Percentiles rank a stretch among this genome's conserved stretches.
These are phyloP conservation scores for Sebastes fasciatus DNA, from an alignment of 2,113 vertebrate species.

Conservation along the genomic window DNA sequence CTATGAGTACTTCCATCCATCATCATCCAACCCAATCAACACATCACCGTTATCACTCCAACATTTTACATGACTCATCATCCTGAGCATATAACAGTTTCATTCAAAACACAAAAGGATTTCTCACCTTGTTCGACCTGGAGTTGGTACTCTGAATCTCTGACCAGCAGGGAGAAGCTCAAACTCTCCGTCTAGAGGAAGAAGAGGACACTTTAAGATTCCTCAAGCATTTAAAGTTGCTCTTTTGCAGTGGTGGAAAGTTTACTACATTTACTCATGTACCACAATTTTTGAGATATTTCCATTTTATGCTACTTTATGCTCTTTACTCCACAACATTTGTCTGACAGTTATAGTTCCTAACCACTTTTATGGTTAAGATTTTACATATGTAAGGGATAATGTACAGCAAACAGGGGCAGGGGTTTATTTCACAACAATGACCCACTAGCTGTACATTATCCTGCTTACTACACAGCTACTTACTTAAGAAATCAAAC, in stretches of 20 bases:
- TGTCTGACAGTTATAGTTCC: too few relatives aligned
- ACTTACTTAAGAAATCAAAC: too few relatives aligned
- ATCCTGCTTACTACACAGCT: too few relatives aligned
- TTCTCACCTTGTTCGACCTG: not conserved
- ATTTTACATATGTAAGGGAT: too few relatives aligned
- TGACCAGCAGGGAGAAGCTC: not conserved
- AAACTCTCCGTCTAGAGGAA: not conserved
- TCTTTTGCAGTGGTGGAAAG: not conserved
- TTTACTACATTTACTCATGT: not conserved
- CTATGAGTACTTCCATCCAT: not conserved
- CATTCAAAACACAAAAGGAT: not conserved
- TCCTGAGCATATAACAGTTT: not conserved
- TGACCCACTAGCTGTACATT: too few relatives aligned
- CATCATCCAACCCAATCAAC: not conserved
- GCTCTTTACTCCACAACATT: not conserved
- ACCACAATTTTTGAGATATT: not conserved
- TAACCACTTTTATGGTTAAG: not conserved
- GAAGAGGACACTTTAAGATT: not conserved
- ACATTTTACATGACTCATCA: not conserved
- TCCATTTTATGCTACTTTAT: not conserved
- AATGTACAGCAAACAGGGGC: too few relatives aligned
- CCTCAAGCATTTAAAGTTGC: not conserved
- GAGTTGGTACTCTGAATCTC: not conserved
- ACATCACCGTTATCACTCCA: not conserved
- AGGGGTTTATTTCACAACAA: too few relatives aligned